Conservation (phyloP, 2,113 vertebrate species). For the Panthera tigris region DNA sequence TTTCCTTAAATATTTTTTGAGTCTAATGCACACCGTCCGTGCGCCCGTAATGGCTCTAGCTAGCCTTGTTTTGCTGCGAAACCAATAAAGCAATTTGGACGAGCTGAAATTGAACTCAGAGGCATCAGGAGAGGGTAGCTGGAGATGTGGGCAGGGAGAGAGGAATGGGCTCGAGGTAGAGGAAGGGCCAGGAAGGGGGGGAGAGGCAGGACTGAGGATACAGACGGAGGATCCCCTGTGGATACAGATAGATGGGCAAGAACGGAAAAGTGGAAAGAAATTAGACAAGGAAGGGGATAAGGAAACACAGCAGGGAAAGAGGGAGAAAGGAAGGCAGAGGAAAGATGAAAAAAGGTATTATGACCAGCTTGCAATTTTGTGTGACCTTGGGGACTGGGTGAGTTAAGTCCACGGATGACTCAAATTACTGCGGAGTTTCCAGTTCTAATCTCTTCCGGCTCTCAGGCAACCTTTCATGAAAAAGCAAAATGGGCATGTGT, state of each 20-base stretch:
- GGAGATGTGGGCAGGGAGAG: slow-evolving; percentile 12
- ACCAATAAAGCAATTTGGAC: slow-evolving; percentile 78
- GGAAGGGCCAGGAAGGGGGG: background rate
- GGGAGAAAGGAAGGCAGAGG: background rate
- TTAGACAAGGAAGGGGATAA: background rate
- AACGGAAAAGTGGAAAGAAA: background rate
- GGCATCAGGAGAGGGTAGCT: slow-evolving; percentile 54
- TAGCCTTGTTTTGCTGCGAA: slow-evolving; percentile 53
- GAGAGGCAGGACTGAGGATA: background rate
- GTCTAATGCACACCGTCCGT: slow-evolving; percentile 44
- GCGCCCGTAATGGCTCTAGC: slow-evolving; percentile 68
- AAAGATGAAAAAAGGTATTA: background rate
- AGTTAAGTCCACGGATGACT: background rate
- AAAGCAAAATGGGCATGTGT: background rate
- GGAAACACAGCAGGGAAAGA: background rate
- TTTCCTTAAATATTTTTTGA: slow-evolving; percentile 80
- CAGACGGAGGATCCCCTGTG: background rate
- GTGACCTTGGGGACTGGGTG: background rate
- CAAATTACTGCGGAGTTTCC: background rate
- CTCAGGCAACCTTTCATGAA: background rate
- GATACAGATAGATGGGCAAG: background rate
- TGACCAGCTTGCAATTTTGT: background rate
- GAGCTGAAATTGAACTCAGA: slow-evolving; percentile 74
- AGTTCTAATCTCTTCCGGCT: background rate
- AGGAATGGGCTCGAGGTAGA: accelerated